Evolutionary conservation across 2,888 invertebrate genomes (phyloP).

Genomic region (Pollenia griseotomentosa): DNA sequence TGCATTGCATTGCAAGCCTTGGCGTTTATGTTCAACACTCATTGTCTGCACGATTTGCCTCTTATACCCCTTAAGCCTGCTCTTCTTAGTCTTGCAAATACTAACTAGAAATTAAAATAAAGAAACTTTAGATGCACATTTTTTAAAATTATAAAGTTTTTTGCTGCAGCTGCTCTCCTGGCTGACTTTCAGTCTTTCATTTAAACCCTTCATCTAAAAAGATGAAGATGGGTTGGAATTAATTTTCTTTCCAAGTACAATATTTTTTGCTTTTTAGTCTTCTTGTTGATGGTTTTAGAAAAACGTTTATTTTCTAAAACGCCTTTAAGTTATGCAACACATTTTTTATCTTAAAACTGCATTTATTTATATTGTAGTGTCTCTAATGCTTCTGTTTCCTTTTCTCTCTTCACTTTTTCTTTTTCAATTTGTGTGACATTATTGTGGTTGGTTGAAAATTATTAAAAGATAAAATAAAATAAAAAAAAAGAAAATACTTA

Average conservation of each 20-base stretch:
- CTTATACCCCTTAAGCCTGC: neutral
- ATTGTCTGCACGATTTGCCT: slow-evolving; percentile 3
- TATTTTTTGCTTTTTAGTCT: neutral
- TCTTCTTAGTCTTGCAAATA: neutral
- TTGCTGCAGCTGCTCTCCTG: slow-evolving; percentile 31
- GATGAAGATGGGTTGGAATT: slow-evolving; percentile 44
- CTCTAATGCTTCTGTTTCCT: neutral
- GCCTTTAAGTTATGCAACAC: slow-evolving; percentile 67
- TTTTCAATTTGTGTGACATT: slow-evolving; percentile 3
- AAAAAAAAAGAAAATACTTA: slow-evolving; percentile 4
- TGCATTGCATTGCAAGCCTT: neutral
- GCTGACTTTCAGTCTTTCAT: slow-evolving; percentile 36
- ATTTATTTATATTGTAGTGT: slow-evolving; percentile 29
- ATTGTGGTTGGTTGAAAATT: slow-evolving; percentile 5
- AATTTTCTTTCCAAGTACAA: slow-evolving; percentile 47
- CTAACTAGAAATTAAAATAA: slow-evolving; percentile 35
- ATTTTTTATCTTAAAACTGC: slow-evolving; percentile 30
- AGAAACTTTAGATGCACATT: slow-evolving; percentile 60
- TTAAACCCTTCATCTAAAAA: slow-evolving; percentile 17
- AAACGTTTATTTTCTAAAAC: slow-evolving; percentile 51
- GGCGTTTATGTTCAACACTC: slow-evolving; percentile 31
- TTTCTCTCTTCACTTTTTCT: neutral
- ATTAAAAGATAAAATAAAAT: neutral
- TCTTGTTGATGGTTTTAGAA: slow-evolving; percentile 23
- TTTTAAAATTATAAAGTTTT: slow-evolving; percentile 43